Evolutionary conservation across 2,797 vertebrate species (phyloP).

Genomic region (Anguilla anguilla): DNA sequence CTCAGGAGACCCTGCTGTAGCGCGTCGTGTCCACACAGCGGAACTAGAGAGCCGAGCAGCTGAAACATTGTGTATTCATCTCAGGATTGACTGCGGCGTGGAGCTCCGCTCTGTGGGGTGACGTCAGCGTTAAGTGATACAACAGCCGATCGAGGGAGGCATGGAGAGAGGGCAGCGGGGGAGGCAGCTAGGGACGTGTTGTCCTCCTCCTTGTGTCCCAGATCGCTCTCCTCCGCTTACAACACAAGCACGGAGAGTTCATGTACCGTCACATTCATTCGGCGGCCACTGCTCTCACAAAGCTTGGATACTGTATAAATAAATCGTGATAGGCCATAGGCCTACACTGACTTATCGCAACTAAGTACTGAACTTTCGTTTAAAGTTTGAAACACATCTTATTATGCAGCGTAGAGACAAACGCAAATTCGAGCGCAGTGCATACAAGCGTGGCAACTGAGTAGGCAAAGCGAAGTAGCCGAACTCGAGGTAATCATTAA

Average conservation of each 20-base stretch:
- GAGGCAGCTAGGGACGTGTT: constrained; percentile 17
- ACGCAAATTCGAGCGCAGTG: not conserved
- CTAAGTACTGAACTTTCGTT: not conserved
- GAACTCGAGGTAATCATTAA: not conserved
- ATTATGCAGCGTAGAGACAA: not conserved
- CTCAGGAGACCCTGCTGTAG: constrained; percentile 53
- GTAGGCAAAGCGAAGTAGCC: constrained; percentile 2
- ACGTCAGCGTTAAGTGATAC: constrained; percentile 69
- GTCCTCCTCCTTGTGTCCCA: constrained; percentile 21
- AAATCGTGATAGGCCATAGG: not conserved
- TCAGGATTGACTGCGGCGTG: constrained; percentile 78
- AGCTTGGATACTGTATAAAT: not conserved
- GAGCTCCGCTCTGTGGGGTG: constrained; percentile 63
- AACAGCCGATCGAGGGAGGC: constrained; percentile 48
- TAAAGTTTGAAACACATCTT: not conserved
- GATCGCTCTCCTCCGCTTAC: not conserved
- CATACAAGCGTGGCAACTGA: not conserved
- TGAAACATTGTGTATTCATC: constrained; percentile 81
- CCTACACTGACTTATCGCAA: not conserved
- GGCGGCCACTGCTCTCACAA: not conserved
- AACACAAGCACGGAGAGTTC: not conserved
- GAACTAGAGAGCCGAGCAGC: constrained; percentile 68
- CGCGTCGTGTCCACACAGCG: constrained; percentile 66
- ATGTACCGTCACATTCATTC: not conserved
- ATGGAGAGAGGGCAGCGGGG: constrained; percentile 41